Percentiles rank a stretch among this genome's conserved stretches.
phyloP scores from a whole-genome alignment of 1,140 invertebrate genomes.

The Helicoverpa armigera region DNA sequence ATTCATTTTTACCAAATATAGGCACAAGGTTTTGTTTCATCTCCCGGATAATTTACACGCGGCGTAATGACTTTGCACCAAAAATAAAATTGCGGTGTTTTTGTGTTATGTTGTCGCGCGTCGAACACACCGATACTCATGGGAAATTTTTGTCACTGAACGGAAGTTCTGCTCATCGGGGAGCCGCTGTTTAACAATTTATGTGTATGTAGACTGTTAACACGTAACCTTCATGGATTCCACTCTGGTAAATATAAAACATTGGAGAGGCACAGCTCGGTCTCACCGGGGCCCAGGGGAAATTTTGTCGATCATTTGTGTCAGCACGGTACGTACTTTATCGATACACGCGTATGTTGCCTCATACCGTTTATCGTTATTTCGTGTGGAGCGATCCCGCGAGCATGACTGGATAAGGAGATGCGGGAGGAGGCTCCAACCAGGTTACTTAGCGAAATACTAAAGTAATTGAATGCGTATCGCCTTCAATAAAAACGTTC shows the following conservation, averaged over 20 bases:
- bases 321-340: conserved; percentile 54
- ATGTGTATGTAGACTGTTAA: conserved; percentile 47
- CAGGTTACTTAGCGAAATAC: too few species aligned
- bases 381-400: conserved; percentile 32
- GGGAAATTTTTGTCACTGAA: conserved; percentile 49
- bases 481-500: too few species aligned
- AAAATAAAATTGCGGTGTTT: conserved; percentile 32
- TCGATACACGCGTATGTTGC: conserved; percentile 47
- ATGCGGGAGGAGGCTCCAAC: background rate
- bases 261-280: conserved; percentile 21
- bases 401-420: conserved; percentile 7
- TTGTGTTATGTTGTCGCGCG: conserved; percentile 21
- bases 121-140: conserved; percentile 39
- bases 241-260: conserved; percentile 46
- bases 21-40: background rate
- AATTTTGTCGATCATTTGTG: conserved; percentile 62
- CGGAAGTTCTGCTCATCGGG: conserved; percentile 30
- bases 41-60: background rate
- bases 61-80: conserved; percentile 5
- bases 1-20: background rate
- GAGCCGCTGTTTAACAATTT: conserved; percentile 49
- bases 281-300: conserved; percentile 51
- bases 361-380: conserved; percentile 46
- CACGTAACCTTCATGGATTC: conserved; percentile 18
- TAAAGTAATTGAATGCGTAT: too few species aligned